Conservation (phyloP, 1,140 invertebrate species). For the Trinorchestia longiramus region DNA sequence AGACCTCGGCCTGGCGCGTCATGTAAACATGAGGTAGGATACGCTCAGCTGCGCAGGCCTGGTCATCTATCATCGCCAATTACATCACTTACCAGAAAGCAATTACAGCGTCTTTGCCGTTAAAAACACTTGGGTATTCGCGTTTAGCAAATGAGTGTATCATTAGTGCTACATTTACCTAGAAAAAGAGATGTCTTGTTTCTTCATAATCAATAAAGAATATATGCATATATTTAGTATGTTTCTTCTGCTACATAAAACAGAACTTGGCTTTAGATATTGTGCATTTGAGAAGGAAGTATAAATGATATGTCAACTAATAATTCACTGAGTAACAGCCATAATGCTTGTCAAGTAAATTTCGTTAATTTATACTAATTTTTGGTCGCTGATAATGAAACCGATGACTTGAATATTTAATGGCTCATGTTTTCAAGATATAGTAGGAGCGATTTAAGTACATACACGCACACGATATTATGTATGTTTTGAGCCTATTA, state of each 20-base stretch:
- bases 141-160: not conserved
- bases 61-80: not conserved
- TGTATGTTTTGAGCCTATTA: too few species aligned
- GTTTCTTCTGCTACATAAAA: not conserved
- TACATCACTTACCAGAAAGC: not conserved
- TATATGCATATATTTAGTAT: not conserved
- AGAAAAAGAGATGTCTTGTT: not conserved
- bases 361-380: too few species aligned
- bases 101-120: not conserved
- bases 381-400: too few species aligned
- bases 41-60: not conserved
- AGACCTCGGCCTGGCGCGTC: not conserved
- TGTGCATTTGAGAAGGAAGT: not conserved
- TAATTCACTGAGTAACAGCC: too few species aligned
- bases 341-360: too few species aligned
- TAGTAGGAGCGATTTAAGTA: too few species aligned
- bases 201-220: not conserved
- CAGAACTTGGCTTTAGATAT: not conserved
- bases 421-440: too few species aligned
- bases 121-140: not conserved
- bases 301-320: too few species aligned
- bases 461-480: too few species aligned
- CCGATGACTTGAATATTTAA: too few species aligned
- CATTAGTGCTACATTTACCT: not conserved
- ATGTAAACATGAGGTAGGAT: not conserved